phyloP scores from a whole-genome alignment of 2,113 vertebrate genomes.

The Petrocephalus zakoni region DNA sequence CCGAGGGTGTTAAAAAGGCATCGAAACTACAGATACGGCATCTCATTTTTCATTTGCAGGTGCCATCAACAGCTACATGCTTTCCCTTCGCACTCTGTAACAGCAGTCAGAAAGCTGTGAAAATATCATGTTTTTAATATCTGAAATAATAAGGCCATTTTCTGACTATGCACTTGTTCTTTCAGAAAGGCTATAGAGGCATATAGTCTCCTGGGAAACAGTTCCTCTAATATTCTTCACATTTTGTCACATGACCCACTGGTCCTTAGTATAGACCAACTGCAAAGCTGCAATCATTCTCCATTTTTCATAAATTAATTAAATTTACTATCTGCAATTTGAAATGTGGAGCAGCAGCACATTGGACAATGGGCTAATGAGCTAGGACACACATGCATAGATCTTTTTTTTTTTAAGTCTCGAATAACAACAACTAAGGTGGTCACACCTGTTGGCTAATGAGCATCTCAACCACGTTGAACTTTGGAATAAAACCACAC shows the following conservation, averaged over 20 bases:
- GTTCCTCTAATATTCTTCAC: neutral
- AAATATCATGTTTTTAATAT: neutral
- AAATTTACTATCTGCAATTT: neutral
- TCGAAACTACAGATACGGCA: neutral
- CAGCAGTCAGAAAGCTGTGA: neutral
- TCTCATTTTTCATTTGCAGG: neutral
- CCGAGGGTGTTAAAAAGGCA: neutral
- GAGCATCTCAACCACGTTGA: neutral
- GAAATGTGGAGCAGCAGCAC: neutral
- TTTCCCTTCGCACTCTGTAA: neutral
- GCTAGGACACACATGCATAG: neutral
- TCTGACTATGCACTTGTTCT: neutral
- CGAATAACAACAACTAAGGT: neutral
- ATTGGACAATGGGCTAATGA: neutral
- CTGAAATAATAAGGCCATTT: neutral
- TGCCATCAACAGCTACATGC: neutral
- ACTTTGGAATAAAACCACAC: neutral
- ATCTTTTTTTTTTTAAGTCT: neutral
- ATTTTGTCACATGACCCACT: neutral
- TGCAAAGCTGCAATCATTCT: neutral
- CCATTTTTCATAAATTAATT: neutral
- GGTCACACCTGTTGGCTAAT: neutral
- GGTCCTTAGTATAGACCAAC: neutral
- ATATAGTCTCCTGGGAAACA: neutral
- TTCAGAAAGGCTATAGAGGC: neutral